phyloP scores from a whole-genome alignment of 64 coral and sea anemone genomes.

The Actinia tenebrosa region DNA sequence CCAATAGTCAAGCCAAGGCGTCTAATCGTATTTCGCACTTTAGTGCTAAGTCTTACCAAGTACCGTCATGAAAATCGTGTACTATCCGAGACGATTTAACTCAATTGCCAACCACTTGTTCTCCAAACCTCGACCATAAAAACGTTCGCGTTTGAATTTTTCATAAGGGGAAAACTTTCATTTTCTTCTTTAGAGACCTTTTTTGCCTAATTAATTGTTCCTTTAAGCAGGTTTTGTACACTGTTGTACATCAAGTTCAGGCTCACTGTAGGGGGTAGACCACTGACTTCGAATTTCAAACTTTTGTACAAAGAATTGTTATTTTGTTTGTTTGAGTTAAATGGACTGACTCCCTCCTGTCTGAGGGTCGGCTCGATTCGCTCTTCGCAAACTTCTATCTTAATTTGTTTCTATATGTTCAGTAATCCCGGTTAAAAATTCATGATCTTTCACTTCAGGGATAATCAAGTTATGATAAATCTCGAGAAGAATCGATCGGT shows the following conservation, averaged over 20 bases:
- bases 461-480: slow-evolving; percentile 18
- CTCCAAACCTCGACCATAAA: not conserved
- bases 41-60: not conserved
- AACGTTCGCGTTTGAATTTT: not conserved
- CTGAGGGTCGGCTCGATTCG: not conserved
- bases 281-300: slow-evolving; percentile 22
- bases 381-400: slow-evolving; percentile 31
- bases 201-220: not conserved
- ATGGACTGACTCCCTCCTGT: slow-evolving; percentile 9
- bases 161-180: not conserved
- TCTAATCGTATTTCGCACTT: slow-evolving; percentile 1
- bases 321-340: slow-evolving; percentile 3
- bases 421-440: slow-evolving; percentile 16
- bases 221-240: not conserved
- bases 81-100: not conserved
- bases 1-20: not conserved
- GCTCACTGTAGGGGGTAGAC: not conserved
- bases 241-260: not conserved
- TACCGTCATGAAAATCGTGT: not conserved
- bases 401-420: not conserved
- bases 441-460: not conserved
- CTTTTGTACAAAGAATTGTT: slow-evolving; percentile 7
- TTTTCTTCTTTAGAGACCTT: not conserved
- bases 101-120: slow-evolving; percentile 10
- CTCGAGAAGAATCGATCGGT: not conserved